Percentiles rank a stretch among this genome's conserved stretches.
Conservation (phyloP, 2,113 vertebrate species). For the Vulpes lagopus region DNA sequence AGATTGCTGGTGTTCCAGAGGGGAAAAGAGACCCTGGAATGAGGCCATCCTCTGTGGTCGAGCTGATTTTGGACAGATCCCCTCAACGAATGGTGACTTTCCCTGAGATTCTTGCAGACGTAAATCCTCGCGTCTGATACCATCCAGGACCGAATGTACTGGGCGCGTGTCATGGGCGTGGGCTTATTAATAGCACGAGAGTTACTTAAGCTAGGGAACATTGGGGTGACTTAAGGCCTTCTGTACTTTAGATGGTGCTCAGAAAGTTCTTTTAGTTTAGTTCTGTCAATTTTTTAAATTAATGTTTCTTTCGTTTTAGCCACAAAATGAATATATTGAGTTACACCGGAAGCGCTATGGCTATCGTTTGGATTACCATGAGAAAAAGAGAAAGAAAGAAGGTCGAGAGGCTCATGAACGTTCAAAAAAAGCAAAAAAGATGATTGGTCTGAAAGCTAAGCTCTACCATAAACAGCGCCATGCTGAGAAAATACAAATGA, state of each 20-base stretch:
- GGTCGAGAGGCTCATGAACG: slow-evolving; percentile 96
- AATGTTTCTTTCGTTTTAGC: slow-evolving; percentile 85
- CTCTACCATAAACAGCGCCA: slow-evolving; percentile 98
- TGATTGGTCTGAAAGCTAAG: slow-evolving; percentile 98
- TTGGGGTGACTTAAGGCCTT: background rate
- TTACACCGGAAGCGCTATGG: slow-evolving; percentile 97
- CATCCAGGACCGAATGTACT: background rate
- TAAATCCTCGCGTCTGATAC: background rate
- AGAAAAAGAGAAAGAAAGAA: slow-evolving; percentile 97
- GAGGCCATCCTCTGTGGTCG: background rate
- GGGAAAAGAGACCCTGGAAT: background rate
- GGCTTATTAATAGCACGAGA: background rate
- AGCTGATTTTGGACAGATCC: background rate
- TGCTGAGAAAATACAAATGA: slow-evolving; percentile 99
- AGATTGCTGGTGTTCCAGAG: background rate
- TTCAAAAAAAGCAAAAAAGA: slow-evolving; percentile 96
- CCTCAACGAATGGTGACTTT: slow-evolving; percentile 36
- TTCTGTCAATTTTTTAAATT: background rate
- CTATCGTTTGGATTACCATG: slow-evolving; percentile 97
- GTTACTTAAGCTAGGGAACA: slow-evolving; percentile 31
- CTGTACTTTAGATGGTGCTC: background rate
- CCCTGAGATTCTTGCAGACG: slow-evolving; percentile 26
- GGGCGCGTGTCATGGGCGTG: background rate
- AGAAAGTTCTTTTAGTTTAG: background rate
- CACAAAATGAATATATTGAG: slow-evolving; percentile 98